Percentiles rank a stretch among this genome's conserved stretches.
Evolutionary conservation across 2,797 vertebrate genomes (phyloP).

Genomic region (Loris lydekkerianus): DNA sequence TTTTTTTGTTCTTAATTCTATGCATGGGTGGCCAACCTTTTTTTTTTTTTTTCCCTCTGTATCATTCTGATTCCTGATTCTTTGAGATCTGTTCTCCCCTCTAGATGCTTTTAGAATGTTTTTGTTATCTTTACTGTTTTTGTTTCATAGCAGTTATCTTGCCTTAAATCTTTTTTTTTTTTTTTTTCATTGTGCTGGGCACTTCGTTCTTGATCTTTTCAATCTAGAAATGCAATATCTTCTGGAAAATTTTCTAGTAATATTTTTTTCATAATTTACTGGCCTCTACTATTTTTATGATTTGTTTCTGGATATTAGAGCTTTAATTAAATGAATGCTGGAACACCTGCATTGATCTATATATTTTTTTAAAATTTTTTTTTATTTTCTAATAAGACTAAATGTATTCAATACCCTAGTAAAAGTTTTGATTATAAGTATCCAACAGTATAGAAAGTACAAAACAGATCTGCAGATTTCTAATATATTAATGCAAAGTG

Average conservation of each 20-base stretch:
- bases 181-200: neutral
- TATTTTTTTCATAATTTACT: constrained; percentile 25
- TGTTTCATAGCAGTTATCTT: neutral
- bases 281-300: neutral
- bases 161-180: neutral
- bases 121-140: neutral
- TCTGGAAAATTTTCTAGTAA: neutral
- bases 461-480: too few species aligned
- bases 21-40: too few species aligned
- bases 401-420: too few species aligned
- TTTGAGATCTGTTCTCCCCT: neutral
- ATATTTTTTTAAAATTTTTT: neutral
- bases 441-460: too few species aligned
- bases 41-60: too few species aligned
- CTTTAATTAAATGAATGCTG: neutral
- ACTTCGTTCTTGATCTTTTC: neutral
- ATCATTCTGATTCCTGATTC: constrained; percentile 6
- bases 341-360: neutral
- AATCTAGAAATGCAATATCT: neutral
- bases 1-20: neutral
- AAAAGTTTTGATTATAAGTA: too few species aligned
- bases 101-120: neutral
- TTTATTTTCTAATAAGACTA: too few species aligned
- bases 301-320: neutral
- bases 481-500: too few species aligned